Evolutionary conservation across 2,113 vertebrate species (phyloP).

Genomic region (Origma solitaria): DNA sequence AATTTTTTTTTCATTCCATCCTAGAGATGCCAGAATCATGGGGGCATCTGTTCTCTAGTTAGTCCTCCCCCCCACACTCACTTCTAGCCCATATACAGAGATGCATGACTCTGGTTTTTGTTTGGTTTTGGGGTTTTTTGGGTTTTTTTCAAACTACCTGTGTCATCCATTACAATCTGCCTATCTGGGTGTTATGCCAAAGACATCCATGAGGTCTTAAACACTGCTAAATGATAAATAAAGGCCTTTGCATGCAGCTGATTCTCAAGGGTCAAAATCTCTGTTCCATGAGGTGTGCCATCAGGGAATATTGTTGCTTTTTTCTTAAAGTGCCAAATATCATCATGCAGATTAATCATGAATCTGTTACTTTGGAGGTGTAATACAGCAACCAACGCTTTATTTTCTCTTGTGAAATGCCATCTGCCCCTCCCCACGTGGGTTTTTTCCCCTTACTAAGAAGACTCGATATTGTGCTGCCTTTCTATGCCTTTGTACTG

Average conservation of each 20-base stretch:
- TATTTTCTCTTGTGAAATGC: background rate
- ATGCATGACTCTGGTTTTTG: background rate
- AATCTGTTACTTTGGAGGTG: background rate
- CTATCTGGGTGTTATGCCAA: background rate
- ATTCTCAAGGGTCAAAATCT: background rate
- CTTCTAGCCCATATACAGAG: background rate
- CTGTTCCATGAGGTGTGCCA: background rate
- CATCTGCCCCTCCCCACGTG: background rate
- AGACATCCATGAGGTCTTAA: background rate
- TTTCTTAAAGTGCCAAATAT: background rate
- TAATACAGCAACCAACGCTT: background rate
- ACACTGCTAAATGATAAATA: background rate
- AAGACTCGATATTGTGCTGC: background rate
- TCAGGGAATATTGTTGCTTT: background rate
- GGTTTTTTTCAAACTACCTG: background rate
- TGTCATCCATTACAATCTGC: background rate
- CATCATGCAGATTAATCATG: background rate
- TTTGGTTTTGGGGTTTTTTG: no score
- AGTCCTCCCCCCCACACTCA: background rate
- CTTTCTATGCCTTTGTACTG: background rate
- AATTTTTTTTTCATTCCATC: conserved; percentile 55
- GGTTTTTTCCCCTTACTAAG: background rate
- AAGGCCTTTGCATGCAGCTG: background rate
- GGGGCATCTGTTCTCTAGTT: conserved; percentile 67
- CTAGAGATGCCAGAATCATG: conserved; percentile 33